These are phyloP conservation scores for Campoletis sonorensis DNA, from an alignment of 1,140 invertebrate species.

Conservation along the genomic window DNA sequence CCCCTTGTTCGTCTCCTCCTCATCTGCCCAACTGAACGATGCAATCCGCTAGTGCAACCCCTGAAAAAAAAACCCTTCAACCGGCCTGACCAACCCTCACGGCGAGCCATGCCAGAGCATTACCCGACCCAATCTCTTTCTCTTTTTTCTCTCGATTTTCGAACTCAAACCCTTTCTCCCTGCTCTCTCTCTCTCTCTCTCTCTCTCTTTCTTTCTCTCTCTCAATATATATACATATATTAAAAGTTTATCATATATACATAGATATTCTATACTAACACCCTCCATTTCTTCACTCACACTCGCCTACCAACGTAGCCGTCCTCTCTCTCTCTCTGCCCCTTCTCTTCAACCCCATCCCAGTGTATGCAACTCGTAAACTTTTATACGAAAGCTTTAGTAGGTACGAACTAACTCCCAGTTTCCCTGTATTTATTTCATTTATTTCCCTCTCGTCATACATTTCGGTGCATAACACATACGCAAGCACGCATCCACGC, in stretches of 20 bases:
- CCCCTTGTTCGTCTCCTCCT: constrained; percentile 3
- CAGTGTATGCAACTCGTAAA: constrained; percentile 68
- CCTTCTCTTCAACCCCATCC: not conserved
- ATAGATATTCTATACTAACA: not conserved
- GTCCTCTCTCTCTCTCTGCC: not conserved
- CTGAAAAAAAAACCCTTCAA: constrained; percentile 17
- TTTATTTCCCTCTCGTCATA: constrained; percentile 53
- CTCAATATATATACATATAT: not conserved
- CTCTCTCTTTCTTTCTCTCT: not conserved
- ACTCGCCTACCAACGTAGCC: not conserved
- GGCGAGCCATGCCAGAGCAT: constrained; percentile 22
- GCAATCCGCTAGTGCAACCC: constrained; percentile 36
- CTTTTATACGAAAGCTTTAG: constrained; percentile 70
- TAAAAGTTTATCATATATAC: not conserved
- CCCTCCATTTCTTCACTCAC: constrained; percentile 16
- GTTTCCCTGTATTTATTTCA: constrained; percentile 58
- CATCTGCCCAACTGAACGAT: constrained; percentile 12
- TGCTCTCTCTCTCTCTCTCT: not conserved
- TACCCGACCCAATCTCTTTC: constrained; percentile 20
- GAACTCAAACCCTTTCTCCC: constrained; percentile 27
- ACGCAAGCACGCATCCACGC: not conserved
- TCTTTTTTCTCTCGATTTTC: constrained; percentile 31
- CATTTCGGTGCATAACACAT: constrained; percentile 15
- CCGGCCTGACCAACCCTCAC: constrained; percentile 31
- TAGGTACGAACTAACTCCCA: constrained; percentile 70